Conservation (phyloP, 2,113 vertebrate species). For the Seriola dumerili region DNA sequence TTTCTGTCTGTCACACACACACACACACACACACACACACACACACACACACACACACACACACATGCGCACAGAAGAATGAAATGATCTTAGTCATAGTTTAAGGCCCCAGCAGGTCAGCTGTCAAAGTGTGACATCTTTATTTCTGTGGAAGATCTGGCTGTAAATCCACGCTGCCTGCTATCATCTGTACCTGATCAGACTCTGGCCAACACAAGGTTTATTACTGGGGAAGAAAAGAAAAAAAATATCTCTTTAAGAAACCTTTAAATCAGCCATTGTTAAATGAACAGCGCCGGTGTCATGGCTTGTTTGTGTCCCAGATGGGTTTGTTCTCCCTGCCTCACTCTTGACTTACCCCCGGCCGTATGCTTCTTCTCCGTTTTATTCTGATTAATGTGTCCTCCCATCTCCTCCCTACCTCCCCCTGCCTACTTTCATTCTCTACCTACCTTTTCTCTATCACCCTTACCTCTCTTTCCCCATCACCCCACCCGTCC, state of each 20-base stretch:
- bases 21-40: not conserved
- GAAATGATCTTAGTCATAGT: slow-evolving; percentile 67
- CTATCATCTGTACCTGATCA: slow-evolving; percentile 82
- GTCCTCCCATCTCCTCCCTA: not conserved
- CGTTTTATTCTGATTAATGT: slow-evolving; percentile 70
- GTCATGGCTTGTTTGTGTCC: slow-evolving; percentile 67
- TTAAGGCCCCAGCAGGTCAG: slow-evolving; percentile 79
- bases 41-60: slow-evolving; percentile 7
- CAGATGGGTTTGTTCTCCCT: slow-evolving; percentile 68
- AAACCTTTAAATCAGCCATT: slow-evolving; percentile 76
- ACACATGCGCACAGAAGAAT: slow-evolving; percentile 50
- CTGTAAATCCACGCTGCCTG: slow-evolving; percentile 76
- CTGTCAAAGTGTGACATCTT: slow-evolving; percentile 84
- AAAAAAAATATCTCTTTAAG: slow-evolving; percentile 33
- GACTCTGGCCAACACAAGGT: slow-evolving; percentile 56
- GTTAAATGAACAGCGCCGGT: slow-evolving; percentile 61
- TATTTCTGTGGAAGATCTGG: slow-evolving; percentile 71
- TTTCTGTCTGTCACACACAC: slow-evolving; percentile 25
- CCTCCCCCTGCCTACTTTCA: slow-evolving; percentile 26
- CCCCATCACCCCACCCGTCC: slow-evolving; percentile 36
- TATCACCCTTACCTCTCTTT: slow-evolving; percentile 29
- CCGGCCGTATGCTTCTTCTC: slow-evolving; percentile 43
- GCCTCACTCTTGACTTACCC: slow-evolving; percentile 50
- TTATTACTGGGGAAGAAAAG: slow-evolving; percentile 56
- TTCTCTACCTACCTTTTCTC: slow-evolving; percentile 34